Evolutionary conservation across 2,113 vertebrate genomes (phyloP).

Genomic region (Pseudolaguvia tuberculata): DNA sequence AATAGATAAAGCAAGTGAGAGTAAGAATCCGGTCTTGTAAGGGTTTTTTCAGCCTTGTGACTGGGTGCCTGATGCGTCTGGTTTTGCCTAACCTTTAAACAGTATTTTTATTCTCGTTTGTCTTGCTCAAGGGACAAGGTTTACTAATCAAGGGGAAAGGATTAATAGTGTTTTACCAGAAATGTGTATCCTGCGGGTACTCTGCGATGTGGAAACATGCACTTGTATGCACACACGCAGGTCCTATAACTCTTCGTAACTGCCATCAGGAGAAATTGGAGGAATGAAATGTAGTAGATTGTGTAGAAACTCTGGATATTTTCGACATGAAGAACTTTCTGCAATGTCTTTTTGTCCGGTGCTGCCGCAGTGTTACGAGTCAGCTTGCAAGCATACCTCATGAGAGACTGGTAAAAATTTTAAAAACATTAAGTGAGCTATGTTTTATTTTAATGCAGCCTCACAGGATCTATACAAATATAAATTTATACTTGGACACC

Average conservation of each 20-base stretch:
- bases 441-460: too few relatives aligned
- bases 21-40: too few relatives aligned
- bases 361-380: conserved; percentile 39
- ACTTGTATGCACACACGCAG: not conserved
- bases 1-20: conserved; percentile 59
- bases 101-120: not conserved
- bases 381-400: conserved; percentile 38
- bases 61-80: conserved; percentile 23
- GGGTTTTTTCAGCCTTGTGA: conserved; percentile 51
- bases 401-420: too few relatives aligned
- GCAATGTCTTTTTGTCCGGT: conserved; percentile 40
- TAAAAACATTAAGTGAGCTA: too few relatives aligned
- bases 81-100: conserved; percentile 12
- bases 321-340: conserved; percentile 31
- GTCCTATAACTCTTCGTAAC: conserved; percentile 3
- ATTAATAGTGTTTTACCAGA: not conserved
- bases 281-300: conserved; percentile 20
- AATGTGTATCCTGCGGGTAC: conserved; percentile 13
- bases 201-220: conserved; percentile 2
- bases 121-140: not conserved
- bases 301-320: conserved; percentile 29
- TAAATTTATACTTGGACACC: too few relatives aligned
- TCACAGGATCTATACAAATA: not conserved
- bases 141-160: not conserved
- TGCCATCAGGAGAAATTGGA: conserved; percentile 25